phyloP scores from a whole-genome alignment of 2,113 vertebrate species.

The Monopterus albus region DNA sequence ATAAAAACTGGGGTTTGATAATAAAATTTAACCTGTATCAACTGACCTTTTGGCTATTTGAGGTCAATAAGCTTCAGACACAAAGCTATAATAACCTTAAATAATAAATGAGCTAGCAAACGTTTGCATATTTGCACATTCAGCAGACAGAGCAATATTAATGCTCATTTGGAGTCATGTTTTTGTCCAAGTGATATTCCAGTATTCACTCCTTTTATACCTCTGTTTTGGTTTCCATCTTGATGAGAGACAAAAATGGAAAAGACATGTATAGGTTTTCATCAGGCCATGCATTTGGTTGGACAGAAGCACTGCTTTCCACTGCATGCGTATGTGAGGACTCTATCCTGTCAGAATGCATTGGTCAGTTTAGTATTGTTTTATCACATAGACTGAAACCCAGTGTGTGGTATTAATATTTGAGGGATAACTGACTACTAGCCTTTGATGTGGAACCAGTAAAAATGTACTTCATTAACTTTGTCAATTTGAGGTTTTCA shows the following conservation, averaged over 20 bases:
- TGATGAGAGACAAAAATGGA: too few relatives aligned
- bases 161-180: neutral
- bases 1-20: too few relatives aligned
- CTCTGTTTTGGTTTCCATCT: neutral
- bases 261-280: neutral
- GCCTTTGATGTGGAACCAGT: constrained; percentile 19
- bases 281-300: neutral
- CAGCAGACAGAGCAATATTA: neutral
- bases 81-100: too few relatives aligned
- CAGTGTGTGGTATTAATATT: constrained; percentile 11
- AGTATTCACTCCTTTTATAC: neutral
- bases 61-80: too few relatives aligned
- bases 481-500: constrained; percentile 39
- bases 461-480: constrained; percentile 43
- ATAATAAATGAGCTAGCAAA: too few relatives aligned
- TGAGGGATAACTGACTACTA: constrained; percentile 1
- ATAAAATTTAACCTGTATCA: too few relatives aligned
- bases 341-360: neutral
- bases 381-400: constrained; percentile 20
- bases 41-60: too few relatives aligned
- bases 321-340: neutral
- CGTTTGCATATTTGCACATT: too few relatives aligned
- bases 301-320: neutral
- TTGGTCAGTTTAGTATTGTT: neutral
- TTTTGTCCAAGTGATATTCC: too few relatives aligned